phyloP scores from a whole-genome alignment of 30 jellyfish, hydroid and myxozoan species.

The Calvadosia cruxmelitensis region DNA sequence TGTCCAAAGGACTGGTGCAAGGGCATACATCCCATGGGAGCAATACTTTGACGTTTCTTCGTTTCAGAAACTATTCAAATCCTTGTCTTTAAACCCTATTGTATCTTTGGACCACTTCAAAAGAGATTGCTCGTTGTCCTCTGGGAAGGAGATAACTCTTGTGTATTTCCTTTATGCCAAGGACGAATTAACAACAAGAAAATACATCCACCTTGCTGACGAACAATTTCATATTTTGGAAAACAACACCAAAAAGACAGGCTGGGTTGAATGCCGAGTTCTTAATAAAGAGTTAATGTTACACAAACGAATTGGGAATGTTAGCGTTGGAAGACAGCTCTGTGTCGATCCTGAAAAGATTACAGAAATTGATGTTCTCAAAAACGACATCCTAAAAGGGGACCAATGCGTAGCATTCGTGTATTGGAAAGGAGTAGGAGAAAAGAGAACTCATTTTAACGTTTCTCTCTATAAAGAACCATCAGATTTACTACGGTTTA shows the following conservation, averaged over 20 bases:
- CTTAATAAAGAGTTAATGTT: constrained; percentile 31
- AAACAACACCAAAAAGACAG: constrained; percentile 1
- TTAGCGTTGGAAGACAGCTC: constrained; percentile 40
- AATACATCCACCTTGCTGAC: constrained; percentile 29
- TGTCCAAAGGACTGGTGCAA: constrained; percentile 29
- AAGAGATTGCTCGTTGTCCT: constrained; percentile 23
- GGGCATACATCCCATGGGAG: constrained; percentile 75
- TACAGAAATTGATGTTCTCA: constrained; percentile 16
- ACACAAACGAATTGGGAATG: constrained; percentile 34
- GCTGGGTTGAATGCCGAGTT: constrained; percentile 71
- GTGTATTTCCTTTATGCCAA: constrained; percentile 61
- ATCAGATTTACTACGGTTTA: constrained; percentile 18
- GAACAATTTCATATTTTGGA: constrained; percentile 4
- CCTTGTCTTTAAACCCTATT: constrained; percentile 22
- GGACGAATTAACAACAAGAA: not conserved
- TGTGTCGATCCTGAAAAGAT: constrained; percentile 80
- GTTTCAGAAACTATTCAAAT: constrained; percentile 21
- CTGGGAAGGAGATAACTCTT: constrained; percentile 17
- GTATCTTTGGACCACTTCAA: constrained; percentile 30
- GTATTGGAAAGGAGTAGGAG: constrained; percentile 95
- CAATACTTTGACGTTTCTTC: constrained; percentile 45
- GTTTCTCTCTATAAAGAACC: constrained; percentile 25
- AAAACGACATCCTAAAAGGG: constrained; percentile 20
- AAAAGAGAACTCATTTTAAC: constrained; percentile 63
- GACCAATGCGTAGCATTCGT: constrained; percentile 59